Evolutionary conservation across 2,888 invertebrate species (phyloP).

Genomic region (Chaitophorus viminalis): DNA sequence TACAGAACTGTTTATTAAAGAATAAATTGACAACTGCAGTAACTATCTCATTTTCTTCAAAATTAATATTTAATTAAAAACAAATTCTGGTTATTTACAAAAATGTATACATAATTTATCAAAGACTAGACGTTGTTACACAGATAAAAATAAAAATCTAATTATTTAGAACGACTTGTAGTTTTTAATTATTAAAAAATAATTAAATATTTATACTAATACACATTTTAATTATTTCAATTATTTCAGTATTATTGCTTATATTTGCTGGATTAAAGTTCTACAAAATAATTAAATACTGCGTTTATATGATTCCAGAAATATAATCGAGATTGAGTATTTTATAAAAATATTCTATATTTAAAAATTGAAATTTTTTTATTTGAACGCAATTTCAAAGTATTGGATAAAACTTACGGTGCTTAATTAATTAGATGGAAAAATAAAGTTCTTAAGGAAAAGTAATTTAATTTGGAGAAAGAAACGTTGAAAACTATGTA

Average conservation of each 20-base stretch:
- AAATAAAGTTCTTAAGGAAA: neutral
- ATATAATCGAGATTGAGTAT: neutral
- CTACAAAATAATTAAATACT: neutral
- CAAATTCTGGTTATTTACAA: neutral
- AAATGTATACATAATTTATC: slow-evolving; percentile 8
- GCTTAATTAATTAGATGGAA: neutral
- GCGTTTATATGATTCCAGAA: neutral
- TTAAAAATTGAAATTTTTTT: neutral
- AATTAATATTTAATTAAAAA: neutral
- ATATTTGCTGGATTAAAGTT: neutral
- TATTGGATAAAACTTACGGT: neutral
- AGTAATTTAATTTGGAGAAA: neutral
- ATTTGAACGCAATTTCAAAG: neutral
- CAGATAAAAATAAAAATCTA: neutral
- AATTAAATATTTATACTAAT: neutral
- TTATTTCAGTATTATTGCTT: neutral
- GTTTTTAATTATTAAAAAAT: slow-evolving; percentile 3
- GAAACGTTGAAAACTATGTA: neutral
- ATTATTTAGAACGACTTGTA: neutral
- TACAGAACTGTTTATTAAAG: neutral
- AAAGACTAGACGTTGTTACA: neutral
- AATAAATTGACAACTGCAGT: slow-evolving; percentile 8
- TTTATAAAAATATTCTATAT: no score
- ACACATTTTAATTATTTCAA: neutral
- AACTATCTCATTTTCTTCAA: neutral